These are phyloP conservation scores for Agrochola litura DNA, from an alignment of 2,888 invertebrate genomes.

Conservation along the genomic window DNA sequence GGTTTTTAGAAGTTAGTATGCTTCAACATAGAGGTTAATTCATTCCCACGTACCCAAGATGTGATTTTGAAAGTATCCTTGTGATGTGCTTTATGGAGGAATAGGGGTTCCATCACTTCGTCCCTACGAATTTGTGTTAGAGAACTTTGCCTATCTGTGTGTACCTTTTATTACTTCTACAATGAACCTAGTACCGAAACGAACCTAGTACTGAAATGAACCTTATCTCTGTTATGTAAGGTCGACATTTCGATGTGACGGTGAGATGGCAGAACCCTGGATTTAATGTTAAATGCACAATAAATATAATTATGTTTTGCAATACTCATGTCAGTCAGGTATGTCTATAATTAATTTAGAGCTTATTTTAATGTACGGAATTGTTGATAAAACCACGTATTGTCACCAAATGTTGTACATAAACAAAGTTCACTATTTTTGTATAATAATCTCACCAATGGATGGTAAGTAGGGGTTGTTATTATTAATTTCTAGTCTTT, in stretches of 20 bases:
- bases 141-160: not conserved
- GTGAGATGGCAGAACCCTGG: slow-evolving; percentile 27
- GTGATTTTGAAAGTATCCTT: slow-evolving; percentile 5
- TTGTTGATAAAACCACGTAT: slow-evolving; percentile 36
- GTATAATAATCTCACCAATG: slow-evolving; percentile 51
- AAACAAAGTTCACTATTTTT: slow-evolving; percentile 62
- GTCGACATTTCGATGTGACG: slow-evolving; percentile 39
- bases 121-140: not conserved
- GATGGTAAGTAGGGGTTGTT: slow-evolving; percentile 43
- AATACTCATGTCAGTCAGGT: slow-evolving; percentile 37
- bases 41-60: not conserved
- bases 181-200: no score
- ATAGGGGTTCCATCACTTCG: not conserved
- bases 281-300: slow-evolving; percentile 42
- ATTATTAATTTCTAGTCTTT: slow-evolving; percentile 59
- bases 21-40: slow-evolving; percentile 3
- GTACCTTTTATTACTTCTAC: not conserved
- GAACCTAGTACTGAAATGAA: slow-evolving; percentile 20
- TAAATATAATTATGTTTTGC: slow-evolving; percentile 20
- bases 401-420: slow-evolving; percentile 56
- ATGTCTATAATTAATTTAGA: slow-evolving; percentile 28
- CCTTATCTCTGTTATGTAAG: slow-evolving; percentile 21
- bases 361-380: slow-evolving; percentile 29
- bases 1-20: not conserved
- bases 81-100: not conserved